Evolutionary conservation across 2,797 vertebrate genomes (phyloP).

Genomic region (Gymnoscopelus braueri): DNA sequence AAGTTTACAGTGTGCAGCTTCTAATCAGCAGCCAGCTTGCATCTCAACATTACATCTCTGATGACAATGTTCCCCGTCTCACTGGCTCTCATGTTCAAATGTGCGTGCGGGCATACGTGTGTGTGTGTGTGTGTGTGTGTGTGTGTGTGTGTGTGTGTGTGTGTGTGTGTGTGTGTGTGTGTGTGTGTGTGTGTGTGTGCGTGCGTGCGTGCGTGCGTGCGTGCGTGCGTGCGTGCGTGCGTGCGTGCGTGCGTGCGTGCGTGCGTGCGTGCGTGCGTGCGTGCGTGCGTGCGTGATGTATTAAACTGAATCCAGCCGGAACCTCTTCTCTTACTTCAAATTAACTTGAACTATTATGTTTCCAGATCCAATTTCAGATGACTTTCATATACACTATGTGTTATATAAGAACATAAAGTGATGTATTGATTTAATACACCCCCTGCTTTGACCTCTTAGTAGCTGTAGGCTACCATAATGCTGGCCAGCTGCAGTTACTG

Average conservation of each 20-base stretch:
- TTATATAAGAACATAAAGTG: constrained; percentile 16
- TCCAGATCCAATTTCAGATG: neutral
- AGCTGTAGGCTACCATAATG: neutral
- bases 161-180: too few species aligned
- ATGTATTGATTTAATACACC: constrained; percentile 2
- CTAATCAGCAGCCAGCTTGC: constrained; percentile 6
- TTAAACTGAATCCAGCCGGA: too few species aligned
- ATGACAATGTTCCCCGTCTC: neutral
- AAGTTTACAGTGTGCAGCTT: constrained; percentile 5
- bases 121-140: too few species aligned
- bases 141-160: too few species aligned
- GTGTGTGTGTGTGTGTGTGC: too few species aligned
- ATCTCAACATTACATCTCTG: constrained; percentile 1
- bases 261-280: too few species aligned
- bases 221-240: too few species aligned
- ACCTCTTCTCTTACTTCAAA: too few species aligned
- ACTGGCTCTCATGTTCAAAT: constrained; percentile 10
- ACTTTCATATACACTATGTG: neutral
- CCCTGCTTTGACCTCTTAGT: neutral
- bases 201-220: too few species aligned
- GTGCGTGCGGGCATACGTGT: neutral
- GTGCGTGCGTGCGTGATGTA: too few species aligned
- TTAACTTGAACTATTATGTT: too few species aligned
- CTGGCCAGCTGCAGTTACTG: neutral
- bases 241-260: too few species aligned